These are phyloP conservation scores for Enteromius unitaeniatus DNA, from an alignment of 2,797 vertebrate genomes.

Conservation along the genomic window DNA sequence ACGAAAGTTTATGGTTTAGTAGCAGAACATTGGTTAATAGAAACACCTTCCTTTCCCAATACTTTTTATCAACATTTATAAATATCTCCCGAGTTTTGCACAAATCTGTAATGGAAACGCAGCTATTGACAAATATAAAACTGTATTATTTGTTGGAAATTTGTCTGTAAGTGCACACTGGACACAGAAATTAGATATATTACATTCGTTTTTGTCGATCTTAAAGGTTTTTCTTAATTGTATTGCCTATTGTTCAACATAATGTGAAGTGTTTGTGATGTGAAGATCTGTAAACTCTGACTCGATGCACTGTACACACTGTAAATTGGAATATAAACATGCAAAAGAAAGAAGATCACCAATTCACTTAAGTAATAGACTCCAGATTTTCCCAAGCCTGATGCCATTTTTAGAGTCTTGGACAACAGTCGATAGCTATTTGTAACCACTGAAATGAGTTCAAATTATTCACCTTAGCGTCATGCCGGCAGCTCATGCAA, in stretches of 20 bases:
- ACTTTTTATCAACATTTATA: too few relatives aligned
- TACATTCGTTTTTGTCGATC: not conserved
- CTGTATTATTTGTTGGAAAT: too few relatives aligned
- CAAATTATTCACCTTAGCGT: not conserved
- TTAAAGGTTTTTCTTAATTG: not conserved
- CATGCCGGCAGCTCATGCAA: not conserved
- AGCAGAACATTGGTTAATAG: too few relatives aligned
- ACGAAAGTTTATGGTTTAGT: too few relatives aligned
- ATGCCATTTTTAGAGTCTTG: not conserved
- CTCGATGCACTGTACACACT: not conserved
- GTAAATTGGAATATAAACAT: not conserved
- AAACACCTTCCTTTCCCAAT: too few relatives aligned
- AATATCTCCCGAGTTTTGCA: too few relatives aligned
- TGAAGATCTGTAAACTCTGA: not conserved
- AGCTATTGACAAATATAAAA: too few relatives aligned
- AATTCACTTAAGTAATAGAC: not conserved
- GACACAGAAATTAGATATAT: not conserved
- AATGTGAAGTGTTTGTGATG: not conserved
- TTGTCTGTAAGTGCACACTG: too few relatives aligned
- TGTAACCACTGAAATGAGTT: not conserved
- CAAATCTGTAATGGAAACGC: too few relatives aligned
- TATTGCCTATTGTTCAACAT: not conserved
- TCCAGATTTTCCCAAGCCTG: not conserved
- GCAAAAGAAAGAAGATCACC: not conserved
- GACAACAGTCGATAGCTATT: not conserved